phyloP scores from a whole-genome alignment of 2,888 invertebrate genomes.

The Rhodophaea formosa region DNA sequence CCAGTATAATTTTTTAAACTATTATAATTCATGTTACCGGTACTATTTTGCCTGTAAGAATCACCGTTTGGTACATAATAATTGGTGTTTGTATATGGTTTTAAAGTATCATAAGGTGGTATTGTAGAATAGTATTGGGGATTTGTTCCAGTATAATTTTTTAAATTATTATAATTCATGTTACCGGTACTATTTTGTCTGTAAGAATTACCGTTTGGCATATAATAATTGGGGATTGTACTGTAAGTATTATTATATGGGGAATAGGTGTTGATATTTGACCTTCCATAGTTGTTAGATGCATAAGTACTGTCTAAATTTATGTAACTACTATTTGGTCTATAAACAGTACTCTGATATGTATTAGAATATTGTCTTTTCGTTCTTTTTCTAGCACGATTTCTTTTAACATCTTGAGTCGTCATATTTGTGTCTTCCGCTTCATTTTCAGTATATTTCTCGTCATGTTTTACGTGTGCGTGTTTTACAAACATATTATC shows the following conservation, averaged over 20 bases:
- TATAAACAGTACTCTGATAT: neutral
- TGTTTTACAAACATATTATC: neutral
- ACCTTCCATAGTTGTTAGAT: neutral
- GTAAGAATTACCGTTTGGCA: neutral
- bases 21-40: neutral
- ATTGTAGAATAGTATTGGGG: neutral
- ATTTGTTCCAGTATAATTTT: neutral
- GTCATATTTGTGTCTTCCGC: neutral
- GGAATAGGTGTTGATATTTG: neutral
- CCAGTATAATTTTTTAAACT: neutral
- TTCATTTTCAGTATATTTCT: neutral
- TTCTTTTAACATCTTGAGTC: neutral
- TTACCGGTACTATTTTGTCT: neutral
- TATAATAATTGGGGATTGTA: neutral
- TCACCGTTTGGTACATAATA: neutral
- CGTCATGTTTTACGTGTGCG: neutral
- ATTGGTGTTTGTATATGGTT: neutral
- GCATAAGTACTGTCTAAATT: neutral
- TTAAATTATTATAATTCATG: neutral
- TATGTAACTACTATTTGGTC: neutral
- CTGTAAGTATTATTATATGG: conserved; percentile 3
- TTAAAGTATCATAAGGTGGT: neutral
- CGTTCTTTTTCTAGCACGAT: neutral
- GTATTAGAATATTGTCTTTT: conserved; percentile 2
- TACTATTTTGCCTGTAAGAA: neutral